Conservation (phyloP, 1,140 invertebrate species). For the Tribolium madens region DNA sequence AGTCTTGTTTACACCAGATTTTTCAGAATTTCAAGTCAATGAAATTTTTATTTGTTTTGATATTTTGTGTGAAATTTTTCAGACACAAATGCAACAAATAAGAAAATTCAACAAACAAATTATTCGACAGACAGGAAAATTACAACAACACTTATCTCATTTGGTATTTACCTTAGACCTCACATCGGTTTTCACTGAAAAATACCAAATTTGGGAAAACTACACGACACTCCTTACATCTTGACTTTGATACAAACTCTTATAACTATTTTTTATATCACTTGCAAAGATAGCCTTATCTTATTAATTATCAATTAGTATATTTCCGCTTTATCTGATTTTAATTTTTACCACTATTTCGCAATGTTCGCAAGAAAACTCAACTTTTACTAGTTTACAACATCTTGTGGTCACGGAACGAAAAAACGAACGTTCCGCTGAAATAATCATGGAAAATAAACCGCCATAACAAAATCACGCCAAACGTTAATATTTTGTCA, state of each 20-base stretch:
- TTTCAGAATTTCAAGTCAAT: constrained; percentile 20
- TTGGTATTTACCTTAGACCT: constrained; percentile 8
- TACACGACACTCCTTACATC: constrained; percentile 6
- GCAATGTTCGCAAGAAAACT: neutral
- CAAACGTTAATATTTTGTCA: neutral
- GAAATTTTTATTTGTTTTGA: constrained; percentile 1
- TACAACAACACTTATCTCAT: constrained; percentile 12
- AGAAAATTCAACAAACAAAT: constrained; percentile 18
- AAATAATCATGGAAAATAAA: neutral
- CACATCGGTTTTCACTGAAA: constrained; percentile 3
- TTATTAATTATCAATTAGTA: constrained; percentile 2
- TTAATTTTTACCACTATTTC: neutral
- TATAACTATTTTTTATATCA: neutral
- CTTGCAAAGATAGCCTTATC: constrained; percentile 1
- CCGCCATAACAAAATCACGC: neutral
- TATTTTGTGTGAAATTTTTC: constrained; percentile 21
- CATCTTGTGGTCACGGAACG: neutral
- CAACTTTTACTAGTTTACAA: constrained; percentile 16
- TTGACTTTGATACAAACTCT: neutral
- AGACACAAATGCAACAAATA: constrained; percentile 19
- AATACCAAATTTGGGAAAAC: neutral
- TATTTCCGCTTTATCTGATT: constrained; percentile 14
- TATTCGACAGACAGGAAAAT: constrained; percentile 14
- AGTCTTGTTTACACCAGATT: constrained; percentile 4
- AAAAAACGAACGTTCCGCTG: constrained; percentile 9